A percentile compares a stretch with the other conserved stretches of the same genome.
These are phyloP conservation scores for Oryzias celebensis DNA, from an alignment of 2,113 vertebrate genomes.

Conservation along the genomic window DNA sequence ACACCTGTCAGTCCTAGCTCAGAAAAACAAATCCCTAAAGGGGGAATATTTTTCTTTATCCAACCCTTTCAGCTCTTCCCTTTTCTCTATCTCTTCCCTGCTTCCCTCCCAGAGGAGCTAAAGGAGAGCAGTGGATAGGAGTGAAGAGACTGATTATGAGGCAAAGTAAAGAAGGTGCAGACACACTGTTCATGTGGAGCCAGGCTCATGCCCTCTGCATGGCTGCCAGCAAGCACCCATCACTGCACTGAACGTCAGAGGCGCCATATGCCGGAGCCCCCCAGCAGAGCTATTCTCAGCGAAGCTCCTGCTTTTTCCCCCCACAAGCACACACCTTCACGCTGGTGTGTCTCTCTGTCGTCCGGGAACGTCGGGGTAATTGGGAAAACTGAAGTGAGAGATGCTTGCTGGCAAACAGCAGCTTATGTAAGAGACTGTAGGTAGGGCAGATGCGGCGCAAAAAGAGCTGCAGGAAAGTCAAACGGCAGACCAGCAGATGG, in stretches of 20 bases:
- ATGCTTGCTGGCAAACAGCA: slow-evolving; percentile 37
- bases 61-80: slow-evolving; percentile 32
- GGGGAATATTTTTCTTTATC: slow-evolving; percentile 15
- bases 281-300: slow-evolving; percentile 38
- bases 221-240: slow-evolving; percentile 33
- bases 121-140: slow-evolving; percentile 12
- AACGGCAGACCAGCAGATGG: slow-evolving; percentile 50
- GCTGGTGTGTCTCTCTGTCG: slow-evolving; percentile 3
- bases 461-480: slow-evolving; percentile 26
- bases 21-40: too few species aligned
- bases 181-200: slow-evolving; percentile 18
- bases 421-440: slow-evolving; percentile 60
- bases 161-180: slow-evolving; percentile 25
- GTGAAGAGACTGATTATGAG: slow-evolving; percentile 24
- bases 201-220: slow-evolving; percentile 8
- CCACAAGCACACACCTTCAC: slow-evolving; percentile 10
- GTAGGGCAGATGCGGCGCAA: slow-evolving; percentile 53
- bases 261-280: slow-evolving; percentile 43
- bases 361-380: background rate
- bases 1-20: slow-evolving; percentile 45
- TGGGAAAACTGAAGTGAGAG: slow-evolving; percentile 36
- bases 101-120: slow-evolving; percentile 9
- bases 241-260: slow-evolving; percentile 24
- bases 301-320: background rate
- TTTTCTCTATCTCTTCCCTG: slow-evolving; percentile 22